Evolutionary conservation across 2,888 invertebrate species (phyloP), one percentile per base, ranked within the genome.

Genomic region (Dorcus hopei): DNA sequence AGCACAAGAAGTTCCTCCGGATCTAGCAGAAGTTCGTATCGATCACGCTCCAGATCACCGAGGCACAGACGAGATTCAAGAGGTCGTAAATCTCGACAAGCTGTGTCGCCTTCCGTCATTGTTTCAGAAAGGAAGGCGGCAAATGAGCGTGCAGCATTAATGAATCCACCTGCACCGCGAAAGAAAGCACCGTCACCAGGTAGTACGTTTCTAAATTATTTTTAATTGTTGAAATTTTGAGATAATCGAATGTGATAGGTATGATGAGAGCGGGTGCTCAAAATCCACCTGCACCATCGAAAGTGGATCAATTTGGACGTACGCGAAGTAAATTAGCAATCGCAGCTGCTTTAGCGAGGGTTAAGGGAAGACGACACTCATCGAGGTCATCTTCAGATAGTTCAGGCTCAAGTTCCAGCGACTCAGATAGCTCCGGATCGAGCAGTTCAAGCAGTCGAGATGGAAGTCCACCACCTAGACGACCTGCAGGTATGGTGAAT

Each of bases 101-200:
- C 64, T 3, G 78, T 85, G 67, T 85, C 85, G 3, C 85, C 86
- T 61, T 85, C 85, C 63, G 85, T 85, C 73, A 86, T 86, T 64
- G 85, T 86, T 1, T 85, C 85, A 55, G 86, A 86, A 77, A 80
- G 85, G 59, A 83, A 85, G 59, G 80, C 85, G 67, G 85, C 86
- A 43, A 83, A 81, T 33, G 87, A 87, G 68, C 82, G 88, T 49
- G 87, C 87, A 4, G 86, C 87, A 58, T 80, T 88, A 61, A 89
- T 89, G 89, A 89, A 89, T 79, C 89, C 89, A 61, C 89, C 88
- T 11, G 88, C 89, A 63, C 89, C 89, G 59, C 81, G 82, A 52
- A 74, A 77, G 76, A 70, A 78, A 74, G 70, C 82, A 68, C 74
- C 76, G 74, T 61, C 83, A 75, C 75, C 83, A 78, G 81, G 83